Percentiles rank a stretch among this genome's conserved stretches.
phyloP scores from a whole-genome alignment of 2,113 vertebrate genomes.

The Zosterops borbonicus region DNA sequence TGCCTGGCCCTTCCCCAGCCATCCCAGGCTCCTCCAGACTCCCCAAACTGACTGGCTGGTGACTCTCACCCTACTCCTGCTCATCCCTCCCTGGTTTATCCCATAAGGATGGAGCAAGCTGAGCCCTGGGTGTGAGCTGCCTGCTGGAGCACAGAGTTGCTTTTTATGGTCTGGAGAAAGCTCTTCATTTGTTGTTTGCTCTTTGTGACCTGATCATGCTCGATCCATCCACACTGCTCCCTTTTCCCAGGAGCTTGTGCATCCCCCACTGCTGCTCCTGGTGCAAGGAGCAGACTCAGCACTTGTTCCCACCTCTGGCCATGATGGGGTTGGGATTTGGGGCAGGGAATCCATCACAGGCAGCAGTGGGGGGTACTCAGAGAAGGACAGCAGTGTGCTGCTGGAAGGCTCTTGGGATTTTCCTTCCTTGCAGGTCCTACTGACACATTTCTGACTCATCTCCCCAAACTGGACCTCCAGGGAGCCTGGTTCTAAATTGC shows the following conservation, averaged over 20 bases:
- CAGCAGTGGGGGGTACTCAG: background rate
- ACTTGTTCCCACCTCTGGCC: background rate
- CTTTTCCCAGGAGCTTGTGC: background rate
- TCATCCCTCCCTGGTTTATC: background rate
- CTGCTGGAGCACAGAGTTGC: background rate
- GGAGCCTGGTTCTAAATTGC: background rate
- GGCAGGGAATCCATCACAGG: background rate
- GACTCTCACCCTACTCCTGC: background rate
- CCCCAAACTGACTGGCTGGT: background rate
- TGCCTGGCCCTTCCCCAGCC: background rate
- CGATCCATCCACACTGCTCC: background rate
- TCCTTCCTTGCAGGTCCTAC: background rate
- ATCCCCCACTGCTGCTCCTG: accelerated
- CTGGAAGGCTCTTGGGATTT: background rate
- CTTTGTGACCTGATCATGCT: accelerated
- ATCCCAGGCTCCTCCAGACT: background rate
- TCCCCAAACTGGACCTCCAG: background rate
- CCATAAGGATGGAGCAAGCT: background rate
- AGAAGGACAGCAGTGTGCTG: background rate
- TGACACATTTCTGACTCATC: background rate
- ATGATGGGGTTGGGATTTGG: background rate
- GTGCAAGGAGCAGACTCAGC: background rate
- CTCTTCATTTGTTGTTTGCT: background rate
- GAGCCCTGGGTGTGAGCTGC: background rate
- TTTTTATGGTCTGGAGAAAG: background rate